phyloP scores from a whole-genome alignment of 2,888 invertebrate genomes.

The Anthophora plumipes region DNA sequence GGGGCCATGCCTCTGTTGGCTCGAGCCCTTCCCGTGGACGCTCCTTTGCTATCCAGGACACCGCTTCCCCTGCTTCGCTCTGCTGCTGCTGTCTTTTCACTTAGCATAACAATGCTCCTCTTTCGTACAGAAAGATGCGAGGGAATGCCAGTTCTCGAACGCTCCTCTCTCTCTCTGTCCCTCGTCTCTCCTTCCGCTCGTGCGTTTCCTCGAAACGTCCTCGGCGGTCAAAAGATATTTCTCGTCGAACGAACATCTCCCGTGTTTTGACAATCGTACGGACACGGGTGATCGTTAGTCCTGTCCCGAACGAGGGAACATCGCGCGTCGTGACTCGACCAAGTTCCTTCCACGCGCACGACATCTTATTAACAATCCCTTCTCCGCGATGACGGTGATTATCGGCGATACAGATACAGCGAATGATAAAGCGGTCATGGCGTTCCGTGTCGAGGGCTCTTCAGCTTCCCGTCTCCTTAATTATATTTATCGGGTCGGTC shows the following conservation, averaged over 20 bases:
- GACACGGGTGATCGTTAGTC: slow-evolving; percentile 23
- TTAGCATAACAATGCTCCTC: slow-evolving; percentile 76
- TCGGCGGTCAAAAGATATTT: too few species aligned
- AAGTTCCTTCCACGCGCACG: slow-evolving; percentile 36
- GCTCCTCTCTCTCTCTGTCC: not conserved
- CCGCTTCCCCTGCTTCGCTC: slow-evolving; percentile 46
- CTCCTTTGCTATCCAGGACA: slow-evolving; percentile 54
- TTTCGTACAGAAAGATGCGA: slow-evolving; percentile 42
- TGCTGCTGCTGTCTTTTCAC: slow-evolving; percentile 68
- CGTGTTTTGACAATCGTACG: too few species aligned
- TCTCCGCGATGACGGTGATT: slow-evolving; percentile 63
- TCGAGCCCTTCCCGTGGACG: slow-evolving; percentile 35
- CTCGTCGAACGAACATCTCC: too few species aligned
- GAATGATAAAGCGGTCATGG: slow-evolving; percentile 59
- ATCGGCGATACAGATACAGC: slow-evolving; percentile 59
- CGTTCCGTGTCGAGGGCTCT: slow-evolving; percentile 57
- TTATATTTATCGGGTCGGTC: slow-evolving; percentile 70
- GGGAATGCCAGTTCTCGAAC: too few species aligned
- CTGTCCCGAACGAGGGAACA: not conserved
- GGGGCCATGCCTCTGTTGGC: slow-evolving; percentile 17
- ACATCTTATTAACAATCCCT: slow-evolving; percentile 70
- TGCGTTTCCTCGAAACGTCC: not conserved
- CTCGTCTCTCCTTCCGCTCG: not conserved
- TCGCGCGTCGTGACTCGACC: slow-evolving; percentile 58
- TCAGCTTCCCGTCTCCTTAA: slow-evolving; percentile 70